These are phyloP conservation scores for Laticauda laticaudata DNA, from an alignment of 2,113 vertebrate genomes.

Conservation along the genomic window DNA sequence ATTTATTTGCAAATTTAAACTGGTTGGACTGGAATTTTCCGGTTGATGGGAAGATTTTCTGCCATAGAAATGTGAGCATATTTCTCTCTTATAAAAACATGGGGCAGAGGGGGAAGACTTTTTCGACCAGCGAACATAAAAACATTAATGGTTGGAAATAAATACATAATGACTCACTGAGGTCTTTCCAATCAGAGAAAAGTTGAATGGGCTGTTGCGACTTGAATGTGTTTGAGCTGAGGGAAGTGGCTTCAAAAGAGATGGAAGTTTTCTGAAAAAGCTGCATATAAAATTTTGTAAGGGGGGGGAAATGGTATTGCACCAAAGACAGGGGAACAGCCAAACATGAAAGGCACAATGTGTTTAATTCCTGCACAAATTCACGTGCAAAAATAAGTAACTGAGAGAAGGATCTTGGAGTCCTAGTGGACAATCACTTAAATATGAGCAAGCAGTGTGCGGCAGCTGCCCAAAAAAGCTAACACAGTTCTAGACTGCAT, in stretches of 20 bases:
- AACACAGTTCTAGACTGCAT: no score
- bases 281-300: not conserved
- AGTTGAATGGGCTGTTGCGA: not conserved
- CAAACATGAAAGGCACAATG: not conserved
- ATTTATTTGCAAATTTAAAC: not conserved
- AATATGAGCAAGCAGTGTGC: no score
- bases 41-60: not conserved
- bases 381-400: no score
- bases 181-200: not conserved
- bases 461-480: no score
- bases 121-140: not conserved
- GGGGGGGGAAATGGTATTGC: not conserved
- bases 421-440: no score
- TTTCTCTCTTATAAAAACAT: not conserved
- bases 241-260: not conserved
- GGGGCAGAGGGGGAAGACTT: not conserved
- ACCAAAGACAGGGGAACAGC: not conserved
- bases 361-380: not conserved
- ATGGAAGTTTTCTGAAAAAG: not conserved
- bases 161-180: conserved; percentile 17
- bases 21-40: not conserved
- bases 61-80: not conserved
- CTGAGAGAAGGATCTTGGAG: no score
- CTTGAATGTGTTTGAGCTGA: not conserved
- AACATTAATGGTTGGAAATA: not conserved